Evolutionary conservation across 2,797 vertebrate genomes (phyloP), one percentile per base, ranked within the genome.

Genomic region (Carcharodon carcharias): DNA sequence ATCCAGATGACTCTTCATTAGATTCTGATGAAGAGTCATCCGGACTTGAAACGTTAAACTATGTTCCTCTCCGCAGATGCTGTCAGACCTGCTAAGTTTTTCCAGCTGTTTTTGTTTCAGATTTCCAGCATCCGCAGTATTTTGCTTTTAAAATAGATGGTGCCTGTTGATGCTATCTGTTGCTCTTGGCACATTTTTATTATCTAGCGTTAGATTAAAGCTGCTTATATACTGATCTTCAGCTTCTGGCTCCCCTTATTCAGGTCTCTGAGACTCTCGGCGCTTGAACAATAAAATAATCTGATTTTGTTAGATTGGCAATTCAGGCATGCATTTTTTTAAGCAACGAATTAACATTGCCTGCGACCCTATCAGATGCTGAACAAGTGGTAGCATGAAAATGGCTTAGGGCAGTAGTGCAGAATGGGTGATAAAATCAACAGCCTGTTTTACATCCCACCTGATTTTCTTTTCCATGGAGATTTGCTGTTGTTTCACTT

Each of bases 131-230:
- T 50, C 45, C 1, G 45, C 45, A 50, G 45, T 50, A 50, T 50
- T 50, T 50, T 50, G 45, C 45, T 50, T 50, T 50, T 50, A 50
- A 50, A 67, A 67, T 21, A 67, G 65, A 23, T 0, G 54, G 0
- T 91, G 40, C 61, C 69, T 96, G 3, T 71, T n/a, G 35, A 0
- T 96, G 96, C 96, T 96, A 61, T 96, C 96, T 97, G 3, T 0
- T 96, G 35, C 61, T 96, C 96, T 97, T 96, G 21, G 97, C 97
- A 97, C 98, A 97, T 97, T 97, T 87, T 96, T 97, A 97, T 97
- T 98, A 54, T 96, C 89, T 97, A 97, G 98, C 97, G 97, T 98
- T 97, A 97, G 97, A 98, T 97, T 97, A 26, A 87, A 87, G 18
- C 4, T 50, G 85, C 6, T 87, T 54, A 45, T 87, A 56, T 87